A percentile compares a stretch with the other conserved stretches of the same genome.
These are phyloP conservation scores for Tolypeutes matacus DNA, from an alignment of 2,797 vertebrate species.

Conservation along the genomic window DNA sequence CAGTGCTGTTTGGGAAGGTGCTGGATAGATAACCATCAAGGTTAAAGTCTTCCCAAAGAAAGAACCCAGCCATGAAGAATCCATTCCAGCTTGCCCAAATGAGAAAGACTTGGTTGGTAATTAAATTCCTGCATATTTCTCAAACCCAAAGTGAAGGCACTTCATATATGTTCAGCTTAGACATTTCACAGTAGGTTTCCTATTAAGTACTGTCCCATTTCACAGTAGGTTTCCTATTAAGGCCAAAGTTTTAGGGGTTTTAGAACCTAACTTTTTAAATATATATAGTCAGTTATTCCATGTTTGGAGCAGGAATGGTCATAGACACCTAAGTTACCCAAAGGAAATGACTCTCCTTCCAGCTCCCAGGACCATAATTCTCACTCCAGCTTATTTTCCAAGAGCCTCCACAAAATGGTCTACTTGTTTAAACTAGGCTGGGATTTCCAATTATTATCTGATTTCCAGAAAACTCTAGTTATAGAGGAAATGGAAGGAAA, in stretches of 20 bases:
- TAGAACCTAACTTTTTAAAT: neutral
- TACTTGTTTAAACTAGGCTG: neutral
- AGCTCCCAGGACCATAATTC: neutral
- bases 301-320: neutral
- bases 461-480: neutral
- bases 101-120: slow-evolving; percentile 4
- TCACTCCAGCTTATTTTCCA: neutral
- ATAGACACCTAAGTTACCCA: neutral
- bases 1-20: slow-evolving; percentile 38
- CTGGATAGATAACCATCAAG: neutral
- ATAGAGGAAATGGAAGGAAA: neutral
- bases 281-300: neutral
- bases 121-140: slow-evolving; percentile 58
- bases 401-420: neutral
- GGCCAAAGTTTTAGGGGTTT: slow-evolving; percentile 11
- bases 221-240: neutral
- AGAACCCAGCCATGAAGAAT: neutral
- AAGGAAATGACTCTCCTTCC: neutral
- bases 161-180: neutral
- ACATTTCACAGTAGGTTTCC: neutral
- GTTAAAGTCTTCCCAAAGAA: slow-evolving; percentile 4
- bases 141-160: neutral
- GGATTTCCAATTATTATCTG: neutral
- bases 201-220: neutral
- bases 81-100: slow-evolving; percentile 56